Conservation (phyloP, 1,140 invertebrate genomes). For the Drosophila elegans region DNA sequence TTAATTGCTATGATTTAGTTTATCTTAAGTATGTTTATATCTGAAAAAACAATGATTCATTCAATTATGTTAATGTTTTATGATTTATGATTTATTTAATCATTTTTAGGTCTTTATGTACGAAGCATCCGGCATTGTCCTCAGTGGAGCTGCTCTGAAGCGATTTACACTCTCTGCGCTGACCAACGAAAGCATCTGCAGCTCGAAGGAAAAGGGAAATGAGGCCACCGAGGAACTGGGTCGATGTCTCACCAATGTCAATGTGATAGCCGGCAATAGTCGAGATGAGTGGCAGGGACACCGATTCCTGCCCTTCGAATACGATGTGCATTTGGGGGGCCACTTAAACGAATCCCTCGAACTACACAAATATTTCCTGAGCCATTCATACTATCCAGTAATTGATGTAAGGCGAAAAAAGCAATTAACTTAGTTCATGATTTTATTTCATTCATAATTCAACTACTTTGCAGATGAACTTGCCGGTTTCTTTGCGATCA, state of each 20-base stretch:
- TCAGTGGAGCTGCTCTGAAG: slow-evolving; percentile 52
- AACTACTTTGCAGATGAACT: slow-evolving; percentile 13
- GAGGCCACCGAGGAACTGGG: slow-evolving; percentile 45
- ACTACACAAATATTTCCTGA: slow-evolving; percentile 39
- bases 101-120: slow-evolving; percentile 47
- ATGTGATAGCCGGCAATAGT: slow-evolving; percentile 61
- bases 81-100: too few relatives aligned
- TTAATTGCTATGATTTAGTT: too few relatives aligned
- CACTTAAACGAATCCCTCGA: slow-evolving; percentile 34
- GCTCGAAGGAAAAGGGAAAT: background rate
- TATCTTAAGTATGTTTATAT: too few relatives aligned
- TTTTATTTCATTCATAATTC: background rate
- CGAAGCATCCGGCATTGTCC: slow-evolving; percentile 29
- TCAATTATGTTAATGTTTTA: too few relatives aligned
- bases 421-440: background rate
- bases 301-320: slow-evolving; percentile 60
- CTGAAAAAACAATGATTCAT: too few relatives aligned
- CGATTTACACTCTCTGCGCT: slow-evolving; percentile 46
- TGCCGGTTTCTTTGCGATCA: slow-evolving; percentile 33
- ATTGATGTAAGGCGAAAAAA: slow-evolving; percentile 34
- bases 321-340: slow-evolving; percentile 20
- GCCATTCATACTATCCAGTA: slow-evolving; percentile 46
- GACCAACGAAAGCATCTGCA: slow-evolving; percentile 51
- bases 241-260: slow-evolving; percentile 54
- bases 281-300: slow-evolving; percentile 52